Evolutionary conservation across 2,888 invertebrate species (phyloP), one percentile per base, ranked within the genome.

Genomic region (Melanostoma mellinum): DNA sequence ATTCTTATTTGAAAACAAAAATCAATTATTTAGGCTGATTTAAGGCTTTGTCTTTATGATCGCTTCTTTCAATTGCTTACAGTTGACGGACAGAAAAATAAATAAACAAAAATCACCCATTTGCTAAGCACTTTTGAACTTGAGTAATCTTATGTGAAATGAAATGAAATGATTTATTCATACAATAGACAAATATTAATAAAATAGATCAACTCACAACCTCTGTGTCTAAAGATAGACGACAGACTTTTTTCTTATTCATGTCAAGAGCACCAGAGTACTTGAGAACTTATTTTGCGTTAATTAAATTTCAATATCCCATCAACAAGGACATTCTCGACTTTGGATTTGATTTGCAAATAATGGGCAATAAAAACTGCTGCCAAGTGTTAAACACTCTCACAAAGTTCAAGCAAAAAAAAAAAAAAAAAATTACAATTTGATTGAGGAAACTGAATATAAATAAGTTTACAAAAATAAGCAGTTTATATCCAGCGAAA

Each of bases 41-140:
- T 72, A 72, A 77, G 76, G 76, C 76, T 77, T 63, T 72, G 63
- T 69, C 75, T 55, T 76, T 63, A 69, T 48, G 56, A 42, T 58
- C 71, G 61, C 76, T 69, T 38, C 58, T 33, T 48, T 72, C 2
- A 65, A 55, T 60, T 55, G 0, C 1, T n/a, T 20, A 8, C 9
- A n/a, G n/a, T 40, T 10, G 32, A 6, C 9, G 4, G 6, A 6
- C 20, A 20, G 20, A 33, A 48, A 58, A 36, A 33, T 10, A 20
- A 32, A n/a, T 6, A 3, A 40, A 3, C 10, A 55, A 67, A 68
- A 50, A 67, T 48, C 35, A 56, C 40, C 50, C n/a, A 72, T 35
- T 68, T 61, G 6, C 10, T 50, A n/a, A 58, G 60, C 48, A 32
- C 8, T 30, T 20, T 6, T 42, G 46, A 58, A 44, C 10, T 46